phyloP scores from a whole-genome alignment of 2,797 vertebrate genomes.

The Sebastes itinus region DNA sequence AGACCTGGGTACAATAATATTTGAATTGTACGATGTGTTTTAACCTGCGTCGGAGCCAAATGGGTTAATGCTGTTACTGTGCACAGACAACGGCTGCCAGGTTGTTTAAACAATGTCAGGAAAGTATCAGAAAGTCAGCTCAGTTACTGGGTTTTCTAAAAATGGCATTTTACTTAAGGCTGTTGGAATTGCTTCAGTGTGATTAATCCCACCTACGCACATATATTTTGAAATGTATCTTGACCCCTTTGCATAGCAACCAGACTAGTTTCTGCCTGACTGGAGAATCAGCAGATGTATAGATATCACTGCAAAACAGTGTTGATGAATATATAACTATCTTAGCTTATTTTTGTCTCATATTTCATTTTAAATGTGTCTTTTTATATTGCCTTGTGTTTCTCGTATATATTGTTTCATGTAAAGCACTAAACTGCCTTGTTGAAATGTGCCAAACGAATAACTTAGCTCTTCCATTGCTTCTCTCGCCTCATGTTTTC shows the following conservation, averaged over 20 bases:
- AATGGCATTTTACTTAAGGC: neutral
- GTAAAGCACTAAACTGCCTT: neutral
- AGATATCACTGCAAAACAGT: conserved; percentile 6
- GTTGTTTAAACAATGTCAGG: conserved; percentile 13
- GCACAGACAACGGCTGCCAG: neutral
- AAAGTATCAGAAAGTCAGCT: neutral
- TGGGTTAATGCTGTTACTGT: neutral
- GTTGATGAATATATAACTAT: conserved; percentile 6
- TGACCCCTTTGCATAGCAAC: conserved; percentile 17
- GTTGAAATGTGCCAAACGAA: neutral
- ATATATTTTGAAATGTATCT: conserved; percentile 12
- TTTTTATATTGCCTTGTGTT: neutral
- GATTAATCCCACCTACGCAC: conserved; percentile 14
- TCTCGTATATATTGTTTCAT: neutral
- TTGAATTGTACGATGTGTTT: conserved; percentile 11
- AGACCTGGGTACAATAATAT: neutral
- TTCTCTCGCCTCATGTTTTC: neutral
- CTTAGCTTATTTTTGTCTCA: neutral
- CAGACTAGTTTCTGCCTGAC: conserved; percentile 9
- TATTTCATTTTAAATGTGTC: neutral
- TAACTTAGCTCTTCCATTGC: neutral
- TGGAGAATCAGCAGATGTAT: conserved; percentile 19
- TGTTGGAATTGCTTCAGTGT: conserved; percentile 1
- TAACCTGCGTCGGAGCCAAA: neutral
- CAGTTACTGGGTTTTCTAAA: neutral